Evolutionary conservation across 2,797 vertebrate species (phyloP), one percentile per base, ranked within the genome.

Genomic region (Acridotheres tristis): DNA sequence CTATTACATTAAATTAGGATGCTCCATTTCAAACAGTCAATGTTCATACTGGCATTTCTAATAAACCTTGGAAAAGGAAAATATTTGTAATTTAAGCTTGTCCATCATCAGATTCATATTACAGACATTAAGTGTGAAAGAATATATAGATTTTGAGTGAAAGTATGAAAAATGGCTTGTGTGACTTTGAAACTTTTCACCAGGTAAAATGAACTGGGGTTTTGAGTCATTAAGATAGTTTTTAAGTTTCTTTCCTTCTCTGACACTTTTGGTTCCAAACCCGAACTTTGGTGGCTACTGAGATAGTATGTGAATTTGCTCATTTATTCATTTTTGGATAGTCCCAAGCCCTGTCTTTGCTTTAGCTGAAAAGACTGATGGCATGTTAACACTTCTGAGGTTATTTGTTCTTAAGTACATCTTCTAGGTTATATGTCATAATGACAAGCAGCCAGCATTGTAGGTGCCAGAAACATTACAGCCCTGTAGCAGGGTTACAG

Each of bases 371-470:
- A 96, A 97, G 92, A 97, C 94, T 85, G 96, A 97, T 97, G 77
- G 69, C 91, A 71, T 71, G 85, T 93, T 94, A 96, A 84, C 76
- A 85, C 43, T 95, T 97, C 94, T 86, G 96, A 97, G 96, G 95
- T 96, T 97, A 96, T 96, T 97, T 97, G 92, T 96, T 97, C 94
- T 96, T 97, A 96, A 97, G 94, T 94, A 98, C 88, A 96, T 96
- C 75, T 93, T 93, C 95, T 96, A 79, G 89, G 95, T 97, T 96
- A 93, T 98, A 97, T 96, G 97, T 98, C 97, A 97, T 95, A 88
- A 89, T 96, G 97, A 98, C 96, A 97, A 97, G 96, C 92, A 96
- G 91, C 74, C 89, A 61, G 67, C 83, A 86, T 71, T 72, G 91
- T 85, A 91, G 84, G 77, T 93, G 82, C 89, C 89, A 92, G 96